phyloP scores from a whole-genome alignment of 2,888 invertebrate genomes.

The Agonopterix subpropinquella region DNA sequence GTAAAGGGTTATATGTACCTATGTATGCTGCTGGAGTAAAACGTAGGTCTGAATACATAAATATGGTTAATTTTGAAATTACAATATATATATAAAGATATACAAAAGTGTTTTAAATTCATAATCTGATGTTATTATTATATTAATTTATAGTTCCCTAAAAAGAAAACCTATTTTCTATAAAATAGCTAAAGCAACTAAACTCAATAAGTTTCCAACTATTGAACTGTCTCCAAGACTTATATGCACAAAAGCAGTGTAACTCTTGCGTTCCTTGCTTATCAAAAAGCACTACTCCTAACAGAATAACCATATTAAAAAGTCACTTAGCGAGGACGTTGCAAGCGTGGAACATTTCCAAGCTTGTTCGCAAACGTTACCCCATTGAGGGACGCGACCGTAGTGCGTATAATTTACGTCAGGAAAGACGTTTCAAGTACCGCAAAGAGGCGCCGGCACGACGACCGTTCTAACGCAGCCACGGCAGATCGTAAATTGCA shows the following conservation, averaged over 20 bases:
- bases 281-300: background rate
- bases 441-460: conserved; percentile 20
- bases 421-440: conserved; percentile 2
- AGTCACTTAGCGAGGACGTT: background rate
- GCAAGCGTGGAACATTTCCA: background rate
- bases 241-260: too few species aligned
- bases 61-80: too few species aligned
- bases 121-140: background rate
- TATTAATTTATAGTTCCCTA: background rate
- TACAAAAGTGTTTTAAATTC: background rate
- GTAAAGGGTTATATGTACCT: too few species aligned
- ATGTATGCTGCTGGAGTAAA: too few species aligned
- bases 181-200: too few species aligned
- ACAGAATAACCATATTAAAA: background rate
- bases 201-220: too few species aligned
- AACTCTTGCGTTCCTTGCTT: too few species aligned
- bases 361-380: conserved; percentile 1
- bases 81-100: background rate
- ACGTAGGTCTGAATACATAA: too few species aligned
- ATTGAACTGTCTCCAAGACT: too few species aligned
- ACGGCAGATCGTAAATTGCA: conserved; percentile 27
- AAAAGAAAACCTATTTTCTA: background rate
- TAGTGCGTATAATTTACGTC: conserved; percentile 6
- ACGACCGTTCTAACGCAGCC: conserved; percentile 20
- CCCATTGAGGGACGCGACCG: background rate